Evolutionary conservation across 2,888 invertebrate genomes (phyloP).

Genomic region (Heliconius charithonia): DNA sequence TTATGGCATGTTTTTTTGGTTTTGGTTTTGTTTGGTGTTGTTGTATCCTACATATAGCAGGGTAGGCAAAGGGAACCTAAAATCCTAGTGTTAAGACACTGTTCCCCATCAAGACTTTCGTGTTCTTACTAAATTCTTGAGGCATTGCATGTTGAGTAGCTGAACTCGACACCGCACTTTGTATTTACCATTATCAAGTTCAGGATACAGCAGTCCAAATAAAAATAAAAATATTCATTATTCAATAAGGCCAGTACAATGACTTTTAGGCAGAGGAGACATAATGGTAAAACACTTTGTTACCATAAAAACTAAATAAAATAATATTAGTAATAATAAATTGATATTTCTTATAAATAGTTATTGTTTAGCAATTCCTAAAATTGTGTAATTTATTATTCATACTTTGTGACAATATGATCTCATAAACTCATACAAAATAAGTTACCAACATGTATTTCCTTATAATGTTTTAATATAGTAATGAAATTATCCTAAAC

Average conservation of each 20-base stretch:
- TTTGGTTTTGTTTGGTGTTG: no score
- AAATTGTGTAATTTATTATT: neutral
- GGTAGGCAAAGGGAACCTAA: neutral
- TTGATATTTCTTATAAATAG: neutral
- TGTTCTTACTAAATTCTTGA: neutral
- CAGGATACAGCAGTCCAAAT: no score
- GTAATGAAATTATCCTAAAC: neutral
- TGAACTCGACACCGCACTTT: neutral
- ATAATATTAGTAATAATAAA: neutral
- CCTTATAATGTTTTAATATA: slow-evolving; percentile 12
- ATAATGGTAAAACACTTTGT: neutral
- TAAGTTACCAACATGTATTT: neutral
- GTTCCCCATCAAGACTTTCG: neutral
- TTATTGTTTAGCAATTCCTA: neutral
- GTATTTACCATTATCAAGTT: no score
- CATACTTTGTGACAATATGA: neutral
- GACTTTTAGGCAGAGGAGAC: neutral
- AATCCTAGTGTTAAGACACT: neutral
- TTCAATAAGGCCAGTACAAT: neutral
- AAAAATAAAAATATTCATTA: no score
- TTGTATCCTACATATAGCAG: neutral
- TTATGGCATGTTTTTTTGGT: no score
- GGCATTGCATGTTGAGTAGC: neutral
- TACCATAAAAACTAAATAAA: neutral
- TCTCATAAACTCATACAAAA: neutral